phyloP scores from a whole-genome alignment of 2,797 vertebrate genomes.

The Heteromormyrus szaboi region DNA sequence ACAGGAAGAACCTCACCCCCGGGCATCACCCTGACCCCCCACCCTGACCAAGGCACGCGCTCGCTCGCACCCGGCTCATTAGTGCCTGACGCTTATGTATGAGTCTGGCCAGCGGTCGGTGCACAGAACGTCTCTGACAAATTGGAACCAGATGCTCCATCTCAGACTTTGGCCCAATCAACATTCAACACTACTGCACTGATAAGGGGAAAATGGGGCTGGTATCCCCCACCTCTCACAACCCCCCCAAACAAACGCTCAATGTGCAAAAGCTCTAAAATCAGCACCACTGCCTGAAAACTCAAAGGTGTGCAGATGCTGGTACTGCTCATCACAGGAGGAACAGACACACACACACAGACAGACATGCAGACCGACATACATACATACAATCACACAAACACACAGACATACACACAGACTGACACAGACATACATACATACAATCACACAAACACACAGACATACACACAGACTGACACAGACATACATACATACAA shows the following conservation, averaged over 20 bases:
- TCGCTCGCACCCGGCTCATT: background rate
- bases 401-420: background rate
- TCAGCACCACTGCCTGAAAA: background rate
- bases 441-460: background rate
- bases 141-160: background rate
- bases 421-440: background rate
- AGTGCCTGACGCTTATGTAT: background rate
- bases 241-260: background rate
- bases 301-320: background rate
- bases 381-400: background rate
- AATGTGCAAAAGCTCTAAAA: background rate
- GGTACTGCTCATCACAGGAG: background rate
- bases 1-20: background rate
- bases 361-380: background rate
- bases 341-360: background rate
- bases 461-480: background rate
- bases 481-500: too few species aligned
- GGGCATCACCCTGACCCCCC: background rate
- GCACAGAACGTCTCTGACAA: background rate
- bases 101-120: background rate
- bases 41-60: background rate
- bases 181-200: background rate
- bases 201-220: background rate
- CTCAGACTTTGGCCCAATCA: background rate
- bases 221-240: background rate